phyloP scores from a whole-genome alignment of 2,113 vertebrate genomes.

The Spizaetus ornatus region DNA sequence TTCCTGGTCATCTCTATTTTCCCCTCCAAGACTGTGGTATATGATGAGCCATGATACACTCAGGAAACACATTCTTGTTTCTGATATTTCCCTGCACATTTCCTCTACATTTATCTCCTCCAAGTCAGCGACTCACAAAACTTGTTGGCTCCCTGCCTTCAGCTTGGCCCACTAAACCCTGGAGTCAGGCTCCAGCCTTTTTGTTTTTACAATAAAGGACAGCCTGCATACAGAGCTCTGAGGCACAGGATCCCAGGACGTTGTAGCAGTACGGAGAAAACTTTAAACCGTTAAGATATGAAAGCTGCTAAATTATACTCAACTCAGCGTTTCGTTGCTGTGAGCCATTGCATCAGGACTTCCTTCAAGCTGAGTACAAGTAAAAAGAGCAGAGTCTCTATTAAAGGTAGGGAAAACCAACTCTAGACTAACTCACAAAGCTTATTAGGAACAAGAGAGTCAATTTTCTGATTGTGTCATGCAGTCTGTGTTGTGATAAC shows the following conservation, averaged over 20 bases:
- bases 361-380: background rate
- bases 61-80: background rate
- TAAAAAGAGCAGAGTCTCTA: background rate
- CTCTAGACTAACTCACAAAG: background rate
- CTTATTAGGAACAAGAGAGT: background rate
- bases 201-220: background rate
- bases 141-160: background rate
- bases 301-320: background rate
- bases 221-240: background rate
- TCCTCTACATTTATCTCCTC: background rate
- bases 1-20: background rate
- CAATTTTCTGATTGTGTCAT: background rate
- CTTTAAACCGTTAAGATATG: background rate
- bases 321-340: background rate
- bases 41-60: background rate
- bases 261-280: background rate
- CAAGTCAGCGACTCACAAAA: background rate
- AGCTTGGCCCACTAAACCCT: background rate
- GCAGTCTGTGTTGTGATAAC: background rate
- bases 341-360: background rate
- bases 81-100: background rate
- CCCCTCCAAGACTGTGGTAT: background rate
- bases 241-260: background rate
- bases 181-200: background rate
- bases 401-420: background rate